Percentiles rank a stretch among this genome's conserved stretches.
Evolutionary conservation across 2,113 vertebrate species (phyloP).

Genomic region (Brachyhypopomus gauderio): DNA sequence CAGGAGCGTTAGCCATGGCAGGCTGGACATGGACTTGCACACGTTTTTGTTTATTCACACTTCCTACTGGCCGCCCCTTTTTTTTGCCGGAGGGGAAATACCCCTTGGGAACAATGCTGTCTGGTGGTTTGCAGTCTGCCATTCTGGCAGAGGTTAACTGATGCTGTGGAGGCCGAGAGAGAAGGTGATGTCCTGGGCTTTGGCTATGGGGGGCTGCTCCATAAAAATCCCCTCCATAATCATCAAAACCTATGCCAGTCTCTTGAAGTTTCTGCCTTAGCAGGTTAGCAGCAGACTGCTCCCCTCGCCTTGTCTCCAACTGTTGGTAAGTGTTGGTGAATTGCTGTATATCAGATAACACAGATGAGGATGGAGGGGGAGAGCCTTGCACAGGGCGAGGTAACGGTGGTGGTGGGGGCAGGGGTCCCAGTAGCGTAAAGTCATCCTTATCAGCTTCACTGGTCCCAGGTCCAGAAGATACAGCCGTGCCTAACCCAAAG

Average conservation of each 20-base stretch:
- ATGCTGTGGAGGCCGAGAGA: slow-evolving; percentile 66
- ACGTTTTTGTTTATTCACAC: slow-evolving; percentile 95
- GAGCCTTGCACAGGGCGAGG: slow-evolving; percentile 76
- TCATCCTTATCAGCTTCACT: slow-evolving; percentile 70
- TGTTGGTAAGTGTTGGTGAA: slow-evolving; percentile 80
- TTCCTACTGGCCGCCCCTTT: slow-evolving; percentile 94
- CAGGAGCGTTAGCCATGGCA: slow-evolving; percentile 38
- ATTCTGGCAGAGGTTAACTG: slow-evolving; percentile 69
- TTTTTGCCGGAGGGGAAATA: slow-evolving; percentile 99
- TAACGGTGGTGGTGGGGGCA: slow-evolving; percentile 75
- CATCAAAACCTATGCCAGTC: slow-evolving; percentile 74
- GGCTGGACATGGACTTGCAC: slow-evolving; percentile 71
- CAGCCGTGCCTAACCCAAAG: slow-evolving; percentile 72
- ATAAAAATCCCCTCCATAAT: slow-evolving; percentile 76
- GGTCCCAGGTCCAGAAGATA: slow-evolving; percentile 62
- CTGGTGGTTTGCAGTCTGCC: slow-evolving; percentile 69
- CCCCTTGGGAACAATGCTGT: slow-evolving; percentile 84
- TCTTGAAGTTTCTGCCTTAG: slow-evolving; percentile 78
- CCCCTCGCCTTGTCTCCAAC: slow-evolving; percentile 75
- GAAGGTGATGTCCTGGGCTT: slow-evolving; percentile 67
- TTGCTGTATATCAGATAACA: slow-evolving; percentile 79
- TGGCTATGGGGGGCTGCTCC: slow-evolving; percentile 68
- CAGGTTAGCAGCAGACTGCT: slow-evolving; percentile 77
- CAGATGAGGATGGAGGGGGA: slow-evolving; percentile 78
- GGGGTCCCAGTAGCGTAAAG: slow-evolving; percentile 74